Conservation (phyloP, 2,113 vertebrate genomes). For the Alethe castanea region DNA sequence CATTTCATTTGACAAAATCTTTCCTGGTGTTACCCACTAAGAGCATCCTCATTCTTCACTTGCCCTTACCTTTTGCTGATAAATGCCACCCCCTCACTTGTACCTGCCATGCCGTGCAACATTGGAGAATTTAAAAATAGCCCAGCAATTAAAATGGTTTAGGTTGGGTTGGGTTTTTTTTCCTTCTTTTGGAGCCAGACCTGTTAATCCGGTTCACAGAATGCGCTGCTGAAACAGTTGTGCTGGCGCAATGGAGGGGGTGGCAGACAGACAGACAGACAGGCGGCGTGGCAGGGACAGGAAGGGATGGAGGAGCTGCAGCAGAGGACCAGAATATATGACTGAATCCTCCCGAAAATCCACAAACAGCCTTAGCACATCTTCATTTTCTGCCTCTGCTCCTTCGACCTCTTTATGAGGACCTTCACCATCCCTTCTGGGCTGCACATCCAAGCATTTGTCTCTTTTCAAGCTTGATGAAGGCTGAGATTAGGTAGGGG, state of each 20-base stretch:
- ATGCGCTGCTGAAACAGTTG: background rate
- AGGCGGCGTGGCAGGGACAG: background rate
- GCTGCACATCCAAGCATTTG: background rate
- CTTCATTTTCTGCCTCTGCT: background rate
- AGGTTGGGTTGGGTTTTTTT: background rate
- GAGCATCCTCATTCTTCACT: background rate
- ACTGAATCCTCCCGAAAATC: background rate
- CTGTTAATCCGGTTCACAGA: constrained; percentile 23
- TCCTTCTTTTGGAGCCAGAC: background rate
- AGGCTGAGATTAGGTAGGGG: background rate
- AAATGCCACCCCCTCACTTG: constrained; percentile 29
- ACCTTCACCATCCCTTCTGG: background rate
- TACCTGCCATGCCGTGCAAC: background rate
- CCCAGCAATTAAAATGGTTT: background rate
- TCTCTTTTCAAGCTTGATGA: background rate
- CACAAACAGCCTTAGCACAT: background rate
- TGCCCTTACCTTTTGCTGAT: background rate
- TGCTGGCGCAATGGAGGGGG: background rate
- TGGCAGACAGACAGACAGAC: background rate
- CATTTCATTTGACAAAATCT: background rate
- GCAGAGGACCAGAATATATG: too few species aligned
- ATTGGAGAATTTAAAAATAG: constrained; percentile 27
- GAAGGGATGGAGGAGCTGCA: background rate
- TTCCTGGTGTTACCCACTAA: background rate
- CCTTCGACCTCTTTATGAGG: background rate